phyloP scores from a whole-genome alignment of 2,797 vertebrate genomes.

The Siniperca scherzeri region DNA sequence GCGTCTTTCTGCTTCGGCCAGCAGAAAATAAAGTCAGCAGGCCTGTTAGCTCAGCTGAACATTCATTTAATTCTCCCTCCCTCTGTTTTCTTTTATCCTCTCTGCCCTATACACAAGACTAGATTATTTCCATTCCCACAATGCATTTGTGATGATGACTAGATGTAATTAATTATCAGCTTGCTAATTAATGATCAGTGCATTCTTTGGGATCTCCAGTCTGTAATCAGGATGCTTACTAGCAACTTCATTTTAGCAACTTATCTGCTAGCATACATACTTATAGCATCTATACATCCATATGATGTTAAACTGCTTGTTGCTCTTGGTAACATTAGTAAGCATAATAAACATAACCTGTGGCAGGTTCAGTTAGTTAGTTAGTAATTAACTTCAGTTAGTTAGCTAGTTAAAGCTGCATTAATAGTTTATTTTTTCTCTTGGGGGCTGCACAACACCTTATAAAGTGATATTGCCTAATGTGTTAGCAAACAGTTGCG shows the following conservation, averaged over 20 bases:
- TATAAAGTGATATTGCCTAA: not conserved
- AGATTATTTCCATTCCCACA: slow-evolving; percentile 24
- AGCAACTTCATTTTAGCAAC: not conserved
- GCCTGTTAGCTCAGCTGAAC: slow-evolving; percentile 72
- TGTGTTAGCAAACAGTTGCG: no score
- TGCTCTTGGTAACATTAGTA: not conserved
- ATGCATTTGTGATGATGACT: slow-evolving; percentile 28
- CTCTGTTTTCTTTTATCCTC: slow-evolving; percentile 2
- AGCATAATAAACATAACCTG: not conserved
- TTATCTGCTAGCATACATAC: not conserved
- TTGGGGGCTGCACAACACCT: not conserved
- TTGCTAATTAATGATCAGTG: slow-evolving; percentile 33
- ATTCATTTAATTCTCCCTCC: slow-evolving; percentile 76
- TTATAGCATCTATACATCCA: no score
- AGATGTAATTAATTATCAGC: slow-evolving; percentile 41
- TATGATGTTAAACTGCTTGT: no score
- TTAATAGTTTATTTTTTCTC: no score
- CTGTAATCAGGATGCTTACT: not conserved
- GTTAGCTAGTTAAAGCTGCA: not conserved
- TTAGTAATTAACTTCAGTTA: no score
- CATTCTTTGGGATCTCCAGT: not conserved
- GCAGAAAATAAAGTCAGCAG: slow-evolving; percentile 92
- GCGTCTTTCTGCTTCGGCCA: slow-evolving; percentile 90
- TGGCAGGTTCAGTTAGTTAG: not conserved
- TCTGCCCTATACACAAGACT: not conserved